Evolutionary conservation across 1,140 invertebrate species (phyloP), one percentile per base, ranked within the genome.

Genomic region (Drosophila tani): DNA sequence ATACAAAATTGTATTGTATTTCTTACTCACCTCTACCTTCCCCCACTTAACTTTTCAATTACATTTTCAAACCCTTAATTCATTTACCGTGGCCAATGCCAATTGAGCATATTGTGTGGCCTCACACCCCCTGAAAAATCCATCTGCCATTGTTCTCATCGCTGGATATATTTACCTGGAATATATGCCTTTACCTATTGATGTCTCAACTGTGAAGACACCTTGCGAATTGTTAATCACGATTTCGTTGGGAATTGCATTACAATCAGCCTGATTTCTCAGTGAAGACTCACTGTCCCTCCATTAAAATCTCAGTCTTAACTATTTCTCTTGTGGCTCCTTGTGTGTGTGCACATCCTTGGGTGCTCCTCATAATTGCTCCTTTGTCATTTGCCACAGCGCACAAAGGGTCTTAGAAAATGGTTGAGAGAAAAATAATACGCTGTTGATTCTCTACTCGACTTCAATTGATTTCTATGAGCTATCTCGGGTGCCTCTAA

Each of bases 381-480:
- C 81, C 83, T 83, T 87, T 87, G 83, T 87, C 84, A 88, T 88
- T 83, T 83, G 76, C 84, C 83, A 83, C 81, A 87, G 68, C 69
- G 51, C 65, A 67, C 59, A 64, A 81, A 58, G 43, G 57, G 29
- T 29, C 38, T n/a, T 27, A 47, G 55, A 60, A 40, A 53, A 67
- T 71, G 64, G 38, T 55, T 35, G 55, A 75, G 59, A 51, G 58
- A 40, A 57, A 78, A 87, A 84, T 88, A 87, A 88, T 84, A 88
- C 80, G 84, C 73, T 88, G 67, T 82, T 88, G 83, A 87, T 87
- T 87, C 87, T 88, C 84, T 81, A 87, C 84, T 88, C 84, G 84
- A 87, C 84, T 87, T 87, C 85, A 87, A 87, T 87, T 87, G 83
- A 87, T 87, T 87, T 88, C 87, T 78, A 84, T 64, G 51, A 79